phyloP scores from a whole-genome alignment of 1,140 invertebrate genomes.

The Drosophila persimilis region DNA sequence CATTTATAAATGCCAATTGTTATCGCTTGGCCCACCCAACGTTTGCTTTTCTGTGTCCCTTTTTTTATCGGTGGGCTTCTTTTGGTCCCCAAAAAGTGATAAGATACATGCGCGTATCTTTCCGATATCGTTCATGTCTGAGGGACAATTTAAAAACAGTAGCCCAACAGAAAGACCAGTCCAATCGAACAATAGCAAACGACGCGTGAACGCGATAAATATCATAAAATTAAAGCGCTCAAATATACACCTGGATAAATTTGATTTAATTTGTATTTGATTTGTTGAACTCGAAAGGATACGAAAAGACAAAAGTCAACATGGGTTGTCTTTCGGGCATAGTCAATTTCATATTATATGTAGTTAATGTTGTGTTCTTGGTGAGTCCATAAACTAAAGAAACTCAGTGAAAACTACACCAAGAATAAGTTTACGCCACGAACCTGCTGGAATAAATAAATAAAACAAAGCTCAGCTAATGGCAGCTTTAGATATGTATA shows the following conservation, averaged over 20 bases:
- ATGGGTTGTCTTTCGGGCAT: constrained; percentile 67
- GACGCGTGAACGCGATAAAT: constrained; percentile 71
- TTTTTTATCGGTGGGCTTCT: constrained; percentile 30
- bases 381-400: constrained; percentile 41
- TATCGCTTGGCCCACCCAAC: constrained; percentile 23
- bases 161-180: constrained; percentile 30
- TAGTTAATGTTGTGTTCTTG: constrained; percentile 69
- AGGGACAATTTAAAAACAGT: constrained; percentile 56
- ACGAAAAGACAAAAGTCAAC: constrained; percentile 25
- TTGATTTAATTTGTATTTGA: neutral
- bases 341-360: constrained; percentile 64
- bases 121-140: constrained; percentile 20
- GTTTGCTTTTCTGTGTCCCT: constrained; percentile 8
- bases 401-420: too few relatives aligned
- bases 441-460: too few relatives aligned
- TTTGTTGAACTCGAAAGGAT: constrained; percentile 2
- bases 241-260: constrained; percentile 10
- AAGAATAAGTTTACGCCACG: too few relatives aligned
- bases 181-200: constrained; percentile 68
- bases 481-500: too few relatives aligned
- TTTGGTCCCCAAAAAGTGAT: constrained; percentile 30
- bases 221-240: neutral
- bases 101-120: constrained; percentile 24
- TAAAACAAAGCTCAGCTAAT: too few relatives aligned
- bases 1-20: constrained; percentile 29